Percentiles rank a stretch among this genome's conserved stretches.
These are phyloP conservation scores for Collichthys lucidus DNA, from an alignment of 2,113 vertebrate genomes.

Conservation along the genomic window DNA sequence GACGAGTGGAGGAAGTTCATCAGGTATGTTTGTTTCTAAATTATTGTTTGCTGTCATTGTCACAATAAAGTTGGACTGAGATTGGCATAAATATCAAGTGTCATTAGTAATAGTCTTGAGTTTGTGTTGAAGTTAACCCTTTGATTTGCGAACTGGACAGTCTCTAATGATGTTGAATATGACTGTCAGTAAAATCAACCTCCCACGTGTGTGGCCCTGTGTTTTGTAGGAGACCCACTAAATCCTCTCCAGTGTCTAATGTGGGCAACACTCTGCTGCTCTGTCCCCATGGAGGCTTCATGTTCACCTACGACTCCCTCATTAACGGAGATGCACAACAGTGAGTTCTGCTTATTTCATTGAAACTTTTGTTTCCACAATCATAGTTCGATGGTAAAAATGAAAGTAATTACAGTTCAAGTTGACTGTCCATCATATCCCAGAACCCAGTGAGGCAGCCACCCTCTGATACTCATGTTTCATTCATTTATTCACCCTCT, in stretches of 20 bases:
- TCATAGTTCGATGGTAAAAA: no score
- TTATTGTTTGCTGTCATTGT: neutral
- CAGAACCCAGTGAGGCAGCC: no score
- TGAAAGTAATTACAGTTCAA: no score
- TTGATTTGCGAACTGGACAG: neutral
- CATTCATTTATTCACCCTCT: no score
- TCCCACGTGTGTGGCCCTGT: neutral
- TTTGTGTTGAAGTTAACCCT: neutral
- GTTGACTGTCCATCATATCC: neutral
- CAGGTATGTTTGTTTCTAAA: slow-evolving; percentile 85
- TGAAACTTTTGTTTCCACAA: no score
- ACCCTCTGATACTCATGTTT: no score
- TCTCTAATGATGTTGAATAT: neutral
- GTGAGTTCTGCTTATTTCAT: slow-evolving; percentile 86
- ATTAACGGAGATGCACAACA: slow-evolving; percentile 95
- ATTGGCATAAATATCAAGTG: neutral
- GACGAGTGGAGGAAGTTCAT: slow-evolving; percentile 99
- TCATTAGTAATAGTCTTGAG: no score
- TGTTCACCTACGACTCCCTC: slow-evolving; percentile 97
- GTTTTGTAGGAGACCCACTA: slow-evolving; percentile 87
- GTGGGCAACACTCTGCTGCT: slow-evolving; percentile 93
- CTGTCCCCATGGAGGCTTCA: slow-evolving; percentile 97
- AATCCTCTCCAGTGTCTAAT: slow-evolving; percentile 91
- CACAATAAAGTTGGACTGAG: neutral
- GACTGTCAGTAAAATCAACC: neutral